Evolutionary conservation across 1,140 invertebrate species (phyloP).

Genomic region (Eubasilissa regina): DNA sequence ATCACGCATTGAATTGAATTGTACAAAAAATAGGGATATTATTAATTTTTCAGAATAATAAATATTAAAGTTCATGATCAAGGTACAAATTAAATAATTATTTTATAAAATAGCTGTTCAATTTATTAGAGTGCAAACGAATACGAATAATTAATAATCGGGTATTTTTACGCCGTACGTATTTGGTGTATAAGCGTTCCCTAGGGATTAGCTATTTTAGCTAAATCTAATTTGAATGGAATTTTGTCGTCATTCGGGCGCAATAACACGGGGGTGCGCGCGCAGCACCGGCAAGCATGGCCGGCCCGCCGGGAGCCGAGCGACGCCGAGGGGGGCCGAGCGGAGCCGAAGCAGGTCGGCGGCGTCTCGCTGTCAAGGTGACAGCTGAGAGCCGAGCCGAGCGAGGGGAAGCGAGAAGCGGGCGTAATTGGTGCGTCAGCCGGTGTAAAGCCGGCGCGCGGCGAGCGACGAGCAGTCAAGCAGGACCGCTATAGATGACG

Average conservation of each 20-base stretch:
- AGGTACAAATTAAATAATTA: too few species aligned
- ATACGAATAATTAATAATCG: too few species aligned
- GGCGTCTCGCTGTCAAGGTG: slow-evolving; percentile 56
- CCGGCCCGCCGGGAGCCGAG: slow-evolving; percentile 35
- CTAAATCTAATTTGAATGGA: slow-evolving; percentile 3
- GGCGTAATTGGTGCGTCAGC: background rate
- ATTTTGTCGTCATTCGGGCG: slow-evolving; percentile 36
- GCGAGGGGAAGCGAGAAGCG: background rate
- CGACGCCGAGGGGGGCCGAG: slow-evolving; percentile 16
- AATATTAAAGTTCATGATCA: too few species aligned
- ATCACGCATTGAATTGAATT: too few species aligned
- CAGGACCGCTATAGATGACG: background rate
- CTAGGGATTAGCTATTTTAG: background rate
- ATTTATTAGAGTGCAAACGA: too few species aligned
- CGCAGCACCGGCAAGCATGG: slow-evolving; percentile 40
- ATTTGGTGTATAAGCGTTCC: background rate
- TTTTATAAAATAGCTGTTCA: too few species aligned
- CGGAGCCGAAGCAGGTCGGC: slow-evolving; percentile 37
- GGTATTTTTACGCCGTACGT: background rate
- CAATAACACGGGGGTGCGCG: slow-evolving; percentile 57
- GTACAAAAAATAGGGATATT: background rate
- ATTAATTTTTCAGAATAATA: background rate
- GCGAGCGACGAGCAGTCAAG: too few species aligned
- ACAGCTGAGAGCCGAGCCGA: slow-evolving; percentile 41
- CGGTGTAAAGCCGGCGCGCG: background rate